Conservation (phyloP, 2,797 vertebrate genomes). For the Capromys pilorides region DNA sequence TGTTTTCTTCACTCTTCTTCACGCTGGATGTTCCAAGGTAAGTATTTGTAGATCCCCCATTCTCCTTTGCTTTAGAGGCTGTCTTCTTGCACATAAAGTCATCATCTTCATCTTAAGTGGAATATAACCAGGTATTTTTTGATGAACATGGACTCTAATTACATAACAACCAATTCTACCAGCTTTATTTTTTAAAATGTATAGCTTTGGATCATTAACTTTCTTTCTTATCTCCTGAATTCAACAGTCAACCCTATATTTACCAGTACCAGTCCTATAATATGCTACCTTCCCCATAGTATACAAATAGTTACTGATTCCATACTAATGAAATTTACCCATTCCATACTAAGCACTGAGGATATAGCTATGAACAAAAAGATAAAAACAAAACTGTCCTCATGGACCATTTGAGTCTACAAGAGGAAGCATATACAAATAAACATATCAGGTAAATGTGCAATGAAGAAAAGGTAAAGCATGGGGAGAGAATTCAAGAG, state of each 20-base stretch:
- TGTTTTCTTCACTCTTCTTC: conserved; percentile 84
- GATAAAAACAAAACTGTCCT: background rate
- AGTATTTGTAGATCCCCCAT: conserved; percentile 76
- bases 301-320: background rate
- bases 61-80: conserved; percentile 88
- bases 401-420: background rate
- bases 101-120: conserved; percentile 92
- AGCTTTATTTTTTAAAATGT: conserved; percentile 23
- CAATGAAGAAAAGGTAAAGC: conserved; percentile 5
- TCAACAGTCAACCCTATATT: background rate
- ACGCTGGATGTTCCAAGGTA: conserved; percentile 64
- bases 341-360: background rate
- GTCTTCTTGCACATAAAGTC: conserved; percentile 90
- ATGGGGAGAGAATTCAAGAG: background rate
- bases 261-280: background rate
- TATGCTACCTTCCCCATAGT: background rate
- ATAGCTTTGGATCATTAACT: background rate
- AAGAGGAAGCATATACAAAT: background rate
- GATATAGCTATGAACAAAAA: background rate
- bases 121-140: conserved; percentile 57
- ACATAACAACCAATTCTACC: background rate
- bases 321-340: background rate
- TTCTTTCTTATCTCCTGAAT: background rate
- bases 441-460: background rate
- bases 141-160: conserved; percentile 46